phyloP scores from a whole-genome alignment of 1,140 invertebrate genomes.

The Pentalonia nigronervosa region DNA sequence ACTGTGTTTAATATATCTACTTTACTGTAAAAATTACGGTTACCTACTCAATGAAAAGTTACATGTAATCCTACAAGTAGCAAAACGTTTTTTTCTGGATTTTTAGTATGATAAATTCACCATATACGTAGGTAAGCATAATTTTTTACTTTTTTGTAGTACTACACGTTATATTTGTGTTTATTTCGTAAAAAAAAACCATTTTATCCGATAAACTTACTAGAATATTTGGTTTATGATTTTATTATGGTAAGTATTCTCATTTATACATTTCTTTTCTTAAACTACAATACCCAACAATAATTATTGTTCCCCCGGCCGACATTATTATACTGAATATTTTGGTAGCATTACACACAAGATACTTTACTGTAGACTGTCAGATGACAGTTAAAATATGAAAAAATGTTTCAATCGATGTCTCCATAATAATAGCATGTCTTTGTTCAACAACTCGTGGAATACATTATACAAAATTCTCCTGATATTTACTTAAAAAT shows the following conservation, averaged over 20 bases:
- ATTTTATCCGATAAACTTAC: background rate
- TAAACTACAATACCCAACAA: background rate
- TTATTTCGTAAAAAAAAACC: background rate
- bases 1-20: no score
- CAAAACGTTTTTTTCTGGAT: no score
- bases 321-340: constrained; percentile 1
- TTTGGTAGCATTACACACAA: background rate
- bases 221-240: background rate
- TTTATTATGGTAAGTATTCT: background rate
- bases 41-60: no score
- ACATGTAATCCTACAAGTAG: no score
- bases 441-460: background rate
- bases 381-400: background rate
- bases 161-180: no score
- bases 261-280: background rate
- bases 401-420: background rate
- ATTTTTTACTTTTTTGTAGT: no score
- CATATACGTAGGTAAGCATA: no score
- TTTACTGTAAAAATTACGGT: no score
- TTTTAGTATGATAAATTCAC: no score
- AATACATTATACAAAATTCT: background rate
- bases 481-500: background rate
- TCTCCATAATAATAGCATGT: background rate
- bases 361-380: background rate
- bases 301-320: background rate